Evolutionary conservation across 35 echinoderm and acorn worm genomes (phyloP).

Genomic region (Ophioderma brevispina): DNA sequence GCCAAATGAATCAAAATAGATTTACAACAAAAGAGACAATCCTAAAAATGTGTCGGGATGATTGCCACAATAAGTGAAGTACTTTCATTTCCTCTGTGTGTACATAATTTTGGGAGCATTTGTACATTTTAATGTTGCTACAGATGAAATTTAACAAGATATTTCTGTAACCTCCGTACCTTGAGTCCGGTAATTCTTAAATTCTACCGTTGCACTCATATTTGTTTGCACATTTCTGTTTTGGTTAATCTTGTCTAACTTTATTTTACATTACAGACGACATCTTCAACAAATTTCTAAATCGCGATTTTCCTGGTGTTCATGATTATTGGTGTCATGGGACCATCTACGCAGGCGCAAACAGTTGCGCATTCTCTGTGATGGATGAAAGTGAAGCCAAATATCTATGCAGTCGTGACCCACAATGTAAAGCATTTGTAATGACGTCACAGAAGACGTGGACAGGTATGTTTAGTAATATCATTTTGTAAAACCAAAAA

Average conservation of each 20-base stretch:
- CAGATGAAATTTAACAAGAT: no score
- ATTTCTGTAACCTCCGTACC: background rate
- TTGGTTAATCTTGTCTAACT: no score
- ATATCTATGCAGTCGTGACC: slow-evolving; percentile 55
- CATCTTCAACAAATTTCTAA: background rate
- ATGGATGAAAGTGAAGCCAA: slow-evolving; percentile 73
- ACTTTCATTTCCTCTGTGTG: no score
- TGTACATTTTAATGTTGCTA: no score
- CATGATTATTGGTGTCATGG: slow-evolving; percentile 80
- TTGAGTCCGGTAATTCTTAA: background rate
- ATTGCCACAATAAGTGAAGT: no score
- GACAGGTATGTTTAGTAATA: no score
- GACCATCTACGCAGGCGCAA: slow-evolving; percentile 34
- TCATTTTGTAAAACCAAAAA: no score
- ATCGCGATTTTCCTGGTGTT: slow-evolving; percentile 21
- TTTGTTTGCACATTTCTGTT: slow-evolving; percentile 6
- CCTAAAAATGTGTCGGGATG: no score
- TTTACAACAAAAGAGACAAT: no score
- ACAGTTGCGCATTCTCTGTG: slow-evolving; percentile 72
- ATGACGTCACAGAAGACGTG: slow-evolving; percentile 79
- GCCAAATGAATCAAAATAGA: no score
- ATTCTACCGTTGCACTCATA: background rate
- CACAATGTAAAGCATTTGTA: slow-evolving; percentile 67
- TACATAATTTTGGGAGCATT: no score
- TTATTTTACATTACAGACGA: no score